phyloP scores from a whole-genome alignment of 2,797 vertebrate species.

The Calcarius lapponicus region DNA sequence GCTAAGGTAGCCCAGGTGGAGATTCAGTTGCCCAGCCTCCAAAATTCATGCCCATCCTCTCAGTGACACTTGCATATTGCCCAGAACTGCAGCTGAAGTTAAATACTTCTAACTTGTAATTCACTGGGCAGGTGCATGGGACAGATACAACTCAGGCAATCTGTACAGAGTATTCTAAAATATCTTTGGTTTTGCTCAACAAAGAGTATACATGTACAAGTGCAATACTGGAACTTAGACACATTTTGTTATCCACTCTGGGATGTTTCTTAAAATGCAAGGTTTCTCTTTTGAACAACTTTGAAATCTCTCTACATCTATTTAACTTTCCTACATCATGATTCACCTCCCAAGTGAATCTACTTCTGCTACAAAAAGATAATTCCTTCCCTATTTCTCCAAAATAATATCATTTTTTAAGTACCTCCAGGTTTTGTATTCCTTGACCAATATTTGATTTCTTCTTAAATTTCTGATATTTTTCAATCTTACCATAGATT shows the following conservation, averaged over 20 bases:
- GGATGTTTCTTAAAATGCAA: background rate
- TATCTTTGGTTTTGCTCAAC: background rate
- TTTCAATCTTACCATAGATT: background rate
- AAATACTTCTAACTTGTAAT: background rate
- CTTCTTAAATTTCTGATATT: background rate
- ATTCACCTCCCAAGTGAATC: background rate
- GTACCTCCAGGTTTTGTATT: background rate
- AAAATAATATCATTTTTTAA: background rate
- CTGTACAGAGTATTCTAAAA: background rate
- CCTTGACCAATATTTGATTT: background rate
- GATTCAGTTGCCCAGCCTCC: background rate
- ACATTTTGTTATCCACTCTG: background rate
- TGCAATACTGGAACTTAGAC: background rate
- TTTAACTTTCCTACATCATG: background rate
- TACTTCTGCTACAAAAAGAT: background rate
- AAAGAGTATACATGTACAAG: background rate
- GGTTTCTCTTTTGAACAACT: background rate
- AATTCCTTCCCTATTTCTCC: background rate
- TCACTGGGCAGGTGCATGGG: background rate
- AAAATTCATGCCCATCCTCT: background rate
- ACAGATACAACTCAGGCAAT: background rate
- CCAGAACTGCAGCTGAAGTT: background rate
- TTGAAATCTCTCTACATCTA: background rate
- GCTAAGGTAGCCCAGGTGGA: background rate
- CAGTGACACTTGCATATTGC: background rate